These are phyloP conservation scores for Eristalinus sepulchralis DNA, from an alignment of 2,888 invertebrate species.

Conservation along the genomic window DNA sequence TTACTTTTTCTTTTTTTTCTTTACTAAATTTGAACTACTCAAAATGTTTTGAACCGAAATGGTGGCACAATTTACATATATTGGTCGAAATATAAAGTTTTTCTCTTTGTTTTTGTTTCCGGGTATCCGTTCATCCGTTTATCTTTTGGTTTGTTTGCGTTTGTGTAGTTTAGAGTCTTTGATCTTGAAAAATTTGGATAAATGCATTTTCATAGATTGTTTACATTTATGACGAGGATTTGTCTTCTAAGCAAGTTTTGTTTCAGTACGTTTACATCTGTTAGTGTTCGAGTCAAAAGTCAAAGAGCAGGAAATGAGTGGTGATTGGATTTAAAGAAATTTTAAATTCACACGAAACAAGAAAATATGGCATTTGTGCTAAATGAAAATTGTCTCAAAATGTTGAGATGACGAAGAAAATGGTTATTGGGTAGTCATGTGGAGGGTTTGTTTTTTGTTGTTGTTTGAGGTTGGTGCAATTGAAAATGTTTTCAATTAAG, in stretches of 20 bases:
- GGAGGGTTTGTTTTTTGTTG: neutral
- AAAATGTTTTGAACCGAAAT: constrained; percentile 66
- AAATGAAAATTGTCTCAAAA: constrained; percentile 17
- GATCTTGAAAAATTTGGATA: constrained; percentile 42
- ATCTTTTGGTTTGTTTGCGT: neutral
- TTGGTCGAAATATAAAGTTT: constrained; percentile 65
- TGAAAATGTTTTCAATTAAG: neutral
- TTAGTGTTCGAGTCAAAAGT: constrained; percentile 3
- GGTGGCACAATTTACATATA: constrained; percentile 65
- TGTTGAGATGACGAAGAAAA: neutral
- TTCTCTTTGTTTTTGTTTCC: constrained; percentile 30
- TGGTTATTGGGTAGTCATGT: neutral
- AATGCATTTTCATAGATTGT: constrained; percentile 66
- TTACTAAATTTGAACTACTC: constrained; percentile 64
- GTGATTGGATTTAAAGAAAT: neutral
- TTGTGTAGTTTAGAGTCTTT: constrained; percentile 30
- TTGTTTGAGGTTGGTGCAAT: too few relatives aligned
- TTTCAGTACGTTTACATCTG: constrained; percentile 2
- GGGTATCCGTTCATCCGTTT: constrained; percentile 17
- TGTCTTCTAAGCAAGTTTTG: neutral
- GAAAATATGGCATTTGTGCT: constrained; percentile 38
- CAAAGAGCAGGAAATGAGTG: neutral
- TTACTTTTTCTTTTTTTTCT: constrained; percentile 38
- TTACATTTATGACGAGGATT: constrained; percentile 25
- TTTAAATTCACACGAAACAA: constrained; percentile 3